phyloP scores from a whole-genome alignment of 2,888 invertebrate species.

The Dynastes maya region DNA sequence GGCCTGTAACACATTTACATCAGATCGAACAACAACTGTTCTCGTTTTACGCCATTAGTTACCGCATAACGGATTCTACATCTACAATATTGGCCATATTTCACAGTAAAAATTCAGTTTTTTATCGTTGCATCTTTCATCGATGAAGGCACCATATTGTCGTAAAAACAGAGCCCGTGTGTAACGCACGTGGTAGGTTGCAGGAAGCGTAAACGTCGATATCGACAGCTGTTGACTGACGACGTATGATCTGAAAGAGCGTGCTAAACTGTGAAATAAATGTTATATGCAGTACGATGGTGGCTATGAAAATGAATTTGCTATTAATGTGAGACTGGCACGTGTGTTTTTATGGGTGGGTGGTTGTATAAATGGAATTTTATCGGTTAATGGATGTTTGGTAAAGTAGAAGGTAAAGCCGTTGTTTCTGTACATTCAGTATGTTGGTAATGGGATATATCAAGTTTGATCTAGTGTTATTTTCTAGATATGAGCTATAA shows the following conservation, averaged over 20 bases:
- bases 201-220: constrained; percentile 6
- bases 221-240: constrained; percentile 23
- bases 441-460: no score
- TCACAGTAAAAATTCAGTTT: not conserved
- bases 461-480: no score
- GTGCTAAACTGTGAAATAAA: constrained; percentile 6
- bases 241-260: not conserved
- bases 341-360: not conserved
- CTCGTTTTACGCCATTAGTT: no score
- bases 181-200: constrained; percentile 2
- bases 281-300: not conserved
- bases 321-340: not conserved
- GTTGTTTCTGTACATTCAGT: no score
- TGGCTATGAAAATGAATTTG: constrained; percentile 10
- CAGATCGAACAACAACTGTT: no score
- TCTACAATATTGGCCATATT: no score
- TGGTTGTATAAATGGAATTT: not conserved
- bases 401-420: no score
- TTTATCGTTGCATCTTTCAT: not conserved
- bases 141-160: not conserved
- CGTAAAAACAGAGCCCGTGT: not conserved
- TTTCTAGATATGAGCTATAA: no score
- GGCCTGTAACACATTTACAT: no score
- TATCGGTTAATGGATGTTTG: not conserved
- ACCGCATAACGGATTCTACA: no score